Conservation (phyloP, 2,113 vertebrate genomes). For the Odobenus rosmarus region DNA sequence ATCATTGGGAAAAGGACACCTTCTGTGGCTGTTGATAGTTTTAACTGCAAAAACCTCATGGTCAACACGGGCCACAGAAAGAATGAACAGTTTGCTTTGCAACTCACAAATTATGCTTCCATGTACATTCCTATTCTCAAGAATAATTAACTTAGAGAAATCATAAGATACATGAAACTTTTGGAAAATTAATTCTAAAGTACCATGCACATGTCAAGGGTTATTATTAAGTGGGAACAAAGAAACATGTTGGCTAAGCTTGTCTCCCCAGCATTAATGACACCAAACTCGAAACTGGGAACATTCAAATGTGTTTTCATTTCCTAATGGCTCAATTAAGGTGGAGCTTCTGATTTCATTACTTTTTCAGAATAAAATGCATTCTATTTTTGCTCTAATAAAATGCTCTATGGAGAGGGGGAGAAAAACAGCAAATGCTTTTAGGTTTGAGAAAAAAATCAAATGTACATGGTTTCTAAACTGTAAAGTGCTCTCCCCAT, state of each 20-base stretch:
- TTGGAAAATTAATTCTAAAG: conserved; percentile 5
- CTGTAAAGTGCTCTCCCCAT: not conserved
- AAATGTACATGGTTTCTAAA: not conserved
- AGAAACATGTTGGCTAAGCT: not conserved
- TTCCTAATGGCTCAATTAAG: conserved; percentile 23
- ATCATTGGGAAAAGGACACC: not conserved
- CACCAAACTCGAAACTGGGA: not conserved
- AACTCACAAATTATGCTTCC: not conserved
- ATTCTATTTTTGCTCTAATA: conserved; percentile 7
- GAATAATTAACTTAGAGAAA: not conserved
- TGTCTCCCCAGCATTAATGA: not conserved
- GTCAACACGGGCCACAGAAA: not conserved
- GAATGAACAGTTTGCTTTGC: not conserved
- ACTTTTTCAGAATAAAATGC: conserved; percentile 40
- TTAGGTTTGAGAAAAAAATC: not conserved
- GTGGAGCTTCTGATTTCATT: not conserved
- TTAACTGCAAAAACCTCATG: not conserved
- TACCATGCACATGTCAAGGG: not conserved
- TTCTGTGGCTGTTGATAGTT: not conserved
- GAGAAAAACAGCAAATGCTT: not conserved
- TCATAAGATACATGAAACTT: not conserved
- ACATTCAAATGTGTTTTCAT: not conserved
- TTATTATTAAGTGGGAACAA: not conserved
- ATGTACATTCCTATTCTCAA: not conserved
- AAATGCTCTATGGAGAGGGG: not conserved